phyloP scores from a whole-genome alignment of 2,888 invertebrate species.

The Tuberolachnus salignus region DNA sequence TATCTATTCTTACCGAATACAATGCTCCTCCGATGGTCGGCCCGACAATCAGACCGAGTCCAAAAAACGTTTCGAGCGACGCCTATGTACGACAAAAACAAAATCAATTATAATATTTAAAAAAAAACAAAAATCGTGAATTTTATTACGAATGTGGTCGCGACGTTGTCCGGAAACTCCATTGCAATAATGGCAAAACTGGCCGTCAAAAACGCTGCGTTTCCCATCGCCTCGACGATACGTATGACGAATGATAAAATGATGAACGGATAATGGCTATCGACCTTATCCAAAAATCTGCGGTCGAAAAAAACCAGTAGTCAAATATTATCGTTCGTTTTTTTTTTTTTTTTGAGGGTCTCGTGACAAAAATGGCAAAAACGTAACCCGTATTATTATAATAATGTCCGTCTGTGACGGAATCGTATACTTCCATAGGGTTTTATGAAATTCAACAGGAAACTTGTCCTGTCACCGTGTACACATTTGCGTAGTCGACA shows the following conservation, averaged over 20 bases:
- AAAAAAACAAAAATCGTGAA: background rate
- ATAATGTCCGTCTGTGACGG: too few species aligned
- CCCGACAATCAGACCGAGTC: conserved; percentile 84
- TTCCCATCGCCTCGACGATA: conserved; percentile 83
- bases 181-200: conserved; percentile 86
- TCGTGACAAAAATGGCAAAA: too few species aligned
- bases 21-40: conserved; percentile 88
- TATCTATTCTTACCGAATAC: conserved; percentile 66
- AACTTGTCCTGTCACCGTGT: too few species aligned
- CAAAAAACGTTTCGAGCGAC: conserved; percentile 85
- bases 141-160: conserved; percentile 77
- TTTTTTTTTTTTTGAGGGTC: too few species aligned
- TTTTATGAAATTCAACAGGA: too few species aligned
- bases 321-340: too few species aligned
- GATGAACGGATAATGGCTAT: conserved; percentile 76
- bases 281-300: conserved; percentile 73
- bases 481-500: too few species aligned
- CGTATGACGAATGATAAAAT: conserved; percentile 78
- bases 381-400: too few species aligned
- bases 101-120: background rate
- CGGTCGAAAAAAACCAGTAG: background rate
- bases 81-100: conserved; percentile 67
- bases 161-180: conserved; percentile 84
- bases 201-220: conserved; percentile 84
- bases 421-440: too few species aligned